A percentile compares a stretch with the other conserved stretches of the same genome.
Evolutionary conservation across 30 jellyfish, hydroid and myxozoan species (phyloP).

Genomic region (Sanderia malayensis): DNA sequence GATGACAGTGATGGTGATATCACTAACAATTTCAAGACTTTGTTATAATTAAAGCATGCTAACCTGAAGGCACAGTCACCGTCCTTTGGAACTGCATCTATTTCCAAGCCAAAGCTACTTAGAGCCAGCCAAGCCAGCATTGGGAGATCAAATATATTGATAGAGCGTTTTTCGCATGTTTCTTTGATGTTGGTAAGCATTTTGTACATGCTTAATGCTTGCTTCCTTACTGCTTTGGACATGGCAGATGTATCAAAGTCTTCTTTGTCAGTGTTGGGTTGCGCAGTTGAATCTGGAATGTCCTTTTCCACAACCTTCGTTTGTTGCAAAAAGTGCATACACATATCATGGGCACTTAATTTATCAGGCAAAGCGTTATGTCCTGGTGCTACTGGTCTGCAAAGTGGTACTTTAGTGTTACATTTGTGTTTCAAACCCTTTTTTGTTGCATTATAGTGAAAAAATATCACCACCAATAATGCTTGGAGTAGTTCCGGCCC

Average conservation of each 20-base stretch:
- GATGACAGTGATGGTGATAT: neutral
- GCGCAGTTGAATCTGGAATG: neutral
- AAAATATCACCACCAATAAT: slow-evolving; percentile 1
- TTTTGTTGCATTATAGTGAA: neutral
- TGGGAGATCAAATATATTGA: neutral
- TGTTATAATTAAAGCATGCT: neutral
- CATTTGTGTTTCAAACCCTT: slow-evolving; percentile 1
- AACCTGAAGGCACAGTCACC: slow-evolving; percentile 15
- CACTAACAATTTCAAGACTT: neutral
- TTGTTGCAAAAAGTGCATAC: neutral
- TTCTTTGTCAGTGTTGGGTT: neutral
- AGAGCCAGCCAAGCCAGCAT: neutral
- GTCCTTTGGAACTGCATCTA: neutral
- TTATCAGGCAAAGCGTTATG: neutral
- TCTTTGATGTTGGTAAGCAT: neutral
- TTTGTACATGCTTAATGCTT: neutral
- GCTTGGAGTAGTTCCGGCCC: neutral
- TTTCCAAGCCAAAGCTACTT: neutral
- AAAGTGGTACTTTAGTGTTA: neutral
- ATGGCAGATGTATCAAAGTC: neutral
- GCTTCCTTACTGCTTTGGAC: neutral
- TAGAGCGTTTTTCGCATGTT: neutral
- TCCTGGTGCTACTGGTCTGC: neutral
- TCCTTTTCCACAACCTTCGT: neutral
- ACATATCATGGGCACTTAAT: neutral